Evolutionary conservation across 2,113 vertebrate species (phyloP).

Genomic region (Pontoporia blainvillei): DNA sequence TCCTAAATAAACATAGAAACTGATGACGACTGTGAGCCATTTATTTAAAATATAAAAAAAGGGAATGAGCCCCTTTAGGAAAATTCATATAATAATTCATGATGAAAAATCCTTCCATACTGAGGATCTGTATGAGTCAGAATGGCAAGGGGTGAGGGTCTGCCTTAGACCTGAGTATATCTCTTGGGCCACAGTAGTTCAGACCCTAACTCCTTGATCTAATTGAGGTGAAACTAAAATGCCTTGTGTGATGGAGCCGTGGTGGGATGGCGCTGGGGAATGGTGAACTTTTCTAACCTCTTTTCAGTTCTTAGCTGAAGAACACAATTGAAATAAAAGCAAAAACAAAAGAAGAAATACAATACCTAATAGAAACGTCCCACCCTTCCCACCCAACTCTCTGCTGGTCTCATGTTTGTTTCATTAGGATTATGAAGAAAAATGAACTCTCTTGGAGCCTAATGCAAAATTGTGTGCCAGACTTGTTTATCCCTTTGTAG

Average conservation of each 20-base stretch:
- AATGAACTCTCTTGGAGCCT: not conserved
- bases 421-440: conserved; percentile 34
- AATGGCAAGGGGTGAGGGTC: not conserved
- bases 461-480: not conserved
- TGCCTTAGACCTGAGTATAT: not conserved
- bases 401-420: not conserved
- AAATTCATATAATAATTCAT: not conserved
- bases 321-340: not conserved
- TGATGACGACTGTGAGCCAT: not conserved
- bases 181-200: not conserved
- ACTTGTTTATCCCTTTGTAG: conserved; percentile 30
- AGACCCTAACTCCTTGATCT: not conserved
- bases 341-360: not conserved
- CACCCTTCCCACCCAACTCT: not conserved
- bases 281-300: not conserved
- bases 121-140: not conserved
- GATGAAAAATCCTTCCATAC: not conserved
- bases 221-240: not conserved
- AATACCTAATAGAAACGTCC: not conserved
- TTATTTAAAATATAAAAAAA: conserved; percentile 9
- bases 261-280: not conserved
- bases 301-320: not conserved
- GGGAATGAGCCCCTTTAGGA: not conserved
- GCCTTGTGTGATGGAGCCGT: not conserved
- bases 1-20: not conserved